Evolutionary conservation across 1,140 invertebrate species (phyloP), one percentile per base, ranked within the genome.

Genomic region (Meloidogyne chitwoodi): DNA sequence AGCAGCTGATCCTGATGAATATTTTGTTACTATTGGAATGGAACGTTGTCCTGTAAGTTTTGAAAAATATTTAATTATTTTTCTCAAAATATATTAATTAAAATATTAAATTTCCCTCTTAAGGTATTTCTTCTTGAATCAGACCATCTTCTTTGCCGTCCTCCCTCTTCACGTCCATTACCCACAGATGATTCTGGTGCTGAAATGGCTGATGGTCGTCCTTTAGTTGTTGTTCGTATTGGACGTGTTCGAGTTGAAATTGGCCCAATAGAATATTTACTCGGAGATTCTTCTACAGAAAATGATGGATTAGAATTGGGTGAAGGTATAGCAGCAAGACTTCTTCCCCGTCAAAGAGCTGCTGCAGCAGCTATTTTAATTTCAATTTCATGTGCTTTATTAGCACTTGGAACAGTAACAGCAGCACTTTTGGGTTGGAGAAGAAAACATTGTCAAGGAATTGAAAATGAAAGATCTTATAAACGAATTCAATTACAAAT

Each of bases 401-500:
- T 34, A 5, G 22, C 71, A 64, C 69, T 68, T 22, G 64, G 71
- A 19, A 62, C 31, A 8, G 19, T 83, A 27, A 38, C 80, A 22
- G 77, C 29, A 69, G 74, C 74, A 68, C 72, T 70, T 48, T 62
- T 83, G 26, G 22, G 82, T 8, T 85, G 83, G 81, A 44, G 77
- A 68, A 65, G 82, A 67, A 19, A 80, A 14, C 19, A n/a, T 56
- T 56, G 19, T 56, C 68, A 64, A 26, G 83, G 70, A 69, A n/a
- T 56, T n/a, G 76, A 84, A 70, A 72, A 83, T 74, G 83, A 84
- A 69, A 76, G 80, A 14, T 80, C 68, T 41, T 84, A 84, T 67
- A 84, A 79, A 61, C 91, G 95, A 38, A 96, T 99, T 87, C 95
- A 98, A 88, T 94, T 98, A 82, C 95, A 99, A 89, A 96, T 99